Evolutionary conservation across 2,797 vertebrate species (phyloP).

Genomic region (Tinamus major): DNA sequence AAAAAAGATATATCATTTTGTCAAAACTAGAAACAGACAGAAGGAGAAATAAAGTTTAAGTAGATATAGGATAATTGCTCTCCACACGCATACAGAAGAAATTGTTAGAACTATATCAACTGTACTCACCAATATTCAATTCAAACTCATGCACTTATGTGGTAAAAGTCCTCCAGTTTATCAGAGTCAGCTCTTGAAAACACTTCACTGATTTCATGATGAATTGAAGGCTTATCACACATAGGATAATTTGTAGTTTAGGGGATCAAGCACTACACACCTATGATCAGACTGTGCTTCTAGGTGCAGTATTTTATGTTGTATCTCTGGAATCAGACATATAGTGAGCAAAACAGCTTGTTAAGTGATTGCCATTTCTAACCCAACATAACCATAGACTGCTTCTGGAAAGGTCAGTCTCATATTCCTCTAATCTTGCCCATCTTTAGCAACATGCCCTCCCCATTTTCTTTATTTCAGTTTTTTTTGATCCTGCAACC

Average conservation of each 20-base stretch:
- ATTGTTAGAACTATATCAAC: neutral
- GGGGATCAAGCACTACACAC: neutral
- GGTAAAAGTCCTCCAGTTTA: neutral
- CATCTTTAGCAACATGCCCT: neutral
- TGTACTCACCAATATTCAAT: neutral
- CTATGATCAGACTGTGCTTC: neutral
- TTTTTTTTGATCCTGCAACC: neutral
- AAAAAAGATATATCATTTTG: neutral
- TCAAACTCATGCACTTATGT: neutral
- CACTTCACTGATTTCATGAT: neutral
- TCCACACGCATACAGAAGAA: neutral
- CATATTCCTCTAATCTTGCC: neutral
- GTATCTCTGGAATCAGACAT: neutral
- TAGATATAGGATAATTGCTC: neutral
- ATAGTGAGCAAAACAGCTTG: neutral
- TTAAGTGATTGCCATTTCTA: neutral
- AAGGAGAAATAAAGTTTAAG: slow-evolving; percentile 28
- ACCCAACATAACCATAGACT: neutral
- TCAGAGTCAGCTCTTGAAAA: neutral
- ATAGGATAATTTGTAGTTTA: neutral
- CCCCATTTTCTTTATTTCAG: neutral
- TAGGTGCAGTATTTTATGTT: neutral
- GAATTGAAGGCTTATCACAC: neutral
- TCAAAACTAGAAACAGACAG: slow-evolving; percentile 9
- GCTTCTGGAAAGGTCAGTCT: neutral